phyloP scores from a whole-genome alignment of 2,797 vertebrate genomes.

The Atherinosoma microstoma region DNA sequence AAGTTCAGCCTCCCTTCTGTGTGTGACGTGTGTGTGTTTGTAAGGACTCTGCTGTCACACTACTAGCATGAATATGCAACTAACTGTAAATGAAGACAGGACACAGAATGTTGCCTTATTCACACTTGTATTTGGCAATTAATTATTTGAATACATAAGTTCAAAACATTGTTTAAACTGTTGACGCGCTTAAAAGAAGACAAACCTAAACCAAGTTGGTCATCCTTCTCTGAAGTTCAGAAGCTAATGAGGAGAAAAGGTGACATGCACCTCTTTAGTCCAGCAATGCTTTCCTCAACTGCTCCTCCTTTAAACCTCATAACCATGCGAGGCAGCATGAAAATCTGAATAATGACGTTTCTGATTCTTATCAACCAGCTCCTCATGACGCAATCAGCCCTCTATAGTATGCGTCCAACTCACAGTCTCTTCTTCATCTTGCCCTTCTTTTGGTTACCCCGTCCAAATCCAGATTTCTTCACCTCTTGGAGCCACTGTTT shows the following conservation, averaged over 20 bases:
- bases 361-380: neutral
- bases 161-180: slow-evolving; percentile 20
- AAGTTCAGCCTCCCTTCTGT: no score
- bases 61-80: neutral
- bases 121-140: slow-evolving; percentile 40
- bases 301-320: slow-evolving; percentile 15
- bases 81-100: slow-evolving; percentile 31
- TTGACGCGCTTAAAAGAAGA: neutral
- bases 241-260: neutral
- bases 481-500: slow-evolving; percentile 84
- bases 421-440: slow-evolving; percentile 80
- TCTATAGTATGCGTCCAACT: slow-evolving; percentile 10
- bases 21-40: no score
- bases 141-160: slow-evolving; percentile 7
- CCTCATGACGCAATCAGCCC: neutral
- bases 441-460: slow-evolving; percentile 86
- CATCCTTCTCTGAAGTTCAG: slow-evolving; percentile 12
- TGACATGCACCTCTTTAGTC: slow-evolving; percentile 12
- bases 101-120: slow-evolving; percentile 12
- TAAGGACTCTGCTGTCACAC: neutral
- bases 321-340: neutral
- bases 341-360: neutral
- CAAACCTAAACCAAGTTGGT: slow-evolving; percentile 11
- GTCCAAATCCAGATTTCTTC: slow-evolving; percentile 89
- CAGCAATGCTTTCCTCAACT: slow-evolving; percentile 4